Evolutionary conservation across 2,888 invertebrate species (phyloP).

Genomic region (Metacarcinus magister): DNA sequence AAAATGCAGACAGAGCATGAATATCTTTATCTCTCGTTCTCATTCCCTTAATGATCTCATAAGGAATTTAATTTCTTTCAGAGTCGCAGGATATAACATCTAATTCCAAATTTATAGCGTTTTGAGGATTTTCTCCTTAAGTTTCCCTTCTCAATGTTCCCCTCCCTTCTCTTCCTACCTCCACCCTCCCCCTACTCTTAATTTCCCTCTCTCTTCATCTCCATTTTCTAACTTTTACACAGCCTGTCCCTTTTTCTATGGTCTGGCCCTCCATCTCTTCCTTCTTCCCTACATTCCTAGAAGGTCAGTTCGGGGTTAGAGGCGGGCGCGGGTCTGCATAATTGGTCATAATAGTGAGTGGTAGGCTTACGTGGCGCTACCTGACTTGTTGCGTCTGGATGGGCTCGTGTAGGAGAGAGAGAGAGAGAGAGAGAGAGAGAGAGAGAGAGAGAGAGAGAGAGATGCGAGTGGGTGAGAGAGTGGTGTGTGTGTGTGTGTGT

Average conservation of each 20-base stretch:
- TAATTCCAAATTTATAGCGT: no score
- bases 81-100: no score
- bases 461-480: constrained; percentile 49
- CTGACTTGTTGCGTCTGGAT: neutral
- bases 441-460: constrained; percentile 57
- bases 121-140: no score
- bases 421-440: constrained; percentile 52
- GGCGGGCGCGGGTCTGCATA: neutral
- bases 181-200: neutral
- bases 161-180: neutral
- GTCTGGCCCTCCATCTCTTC: neutral
- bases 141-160: neutral
- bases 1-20: no score
- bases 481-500: neutral
- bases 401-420: neutral
- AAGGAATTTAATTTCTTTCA: no score
- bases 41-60: no score
- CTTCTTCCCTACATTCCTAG: neutral
- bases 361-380: constrained; percentile 26
- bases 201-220: neutral
- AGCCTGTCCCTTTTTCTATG: neutral
- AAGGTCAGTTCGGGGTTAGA: constrained; percentile 10
- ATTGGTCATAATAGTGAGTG: constrained; percentile 15
- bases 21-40: no score
- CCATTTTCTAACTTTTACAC: neutral